phyloP scores from a whole-genome alignment of 2,797 vertebrate species.

The Tokudaia tokunoshimensis region DNA sequence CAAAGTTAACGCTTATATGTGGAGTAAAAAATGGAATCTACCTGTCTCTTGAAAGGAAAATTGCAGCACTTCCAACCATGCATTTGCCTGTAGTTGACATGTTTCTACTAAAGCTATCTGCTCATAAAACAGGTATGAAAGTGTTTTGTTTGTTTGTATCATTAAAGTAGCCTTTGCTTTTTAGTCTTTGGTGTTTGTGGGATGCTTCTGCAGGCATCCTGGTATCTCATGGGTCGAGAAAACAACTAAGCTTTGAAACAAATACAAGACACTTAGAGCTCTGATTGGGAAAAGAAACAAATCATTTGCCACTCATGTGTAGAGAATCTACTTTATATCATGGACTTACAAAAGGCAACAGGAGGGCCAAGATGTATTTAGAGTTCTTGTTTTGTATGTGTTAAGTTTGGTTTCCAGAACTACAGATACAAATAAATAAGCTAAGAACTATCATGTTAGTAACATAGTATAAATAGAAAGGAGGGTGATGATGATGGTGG shows the following conservation, averaged over 20 bases:
- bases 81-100: background rate
- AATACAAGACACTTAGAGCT: background rate
- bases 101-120: background rate
- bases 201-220: background rate
- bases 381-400: background rate
- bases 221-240: background rate
- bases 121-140: background rate
- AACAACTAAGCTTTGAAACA: conserved; percentile 36
- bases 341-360: background rate
- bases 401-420: background rate
- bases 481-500: background rate
- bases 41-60: background rate
- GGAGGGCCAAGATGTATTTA: background rate
- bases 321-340: background rate
- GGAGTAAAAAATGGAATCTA: background rate
- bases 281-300: conserved; percentile 26
- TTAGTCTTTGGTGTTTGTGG: conserved; percentile 23
- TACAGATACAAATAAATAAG: background rate
- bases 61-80: background rate
- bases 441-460: background rate
- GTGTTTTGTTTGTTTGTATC: background rate
- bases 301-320: conserved; percentile 4
- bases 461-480: background rate
- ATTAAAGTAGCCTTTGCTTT: conserved; percentile 28
- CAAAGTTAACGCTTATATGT: background rate